These are phyloP conservation scores for Onthophagus taurus DNA, from an alignment of 1,140 invertebrate species.

Conservation along the genomic window DNA sequence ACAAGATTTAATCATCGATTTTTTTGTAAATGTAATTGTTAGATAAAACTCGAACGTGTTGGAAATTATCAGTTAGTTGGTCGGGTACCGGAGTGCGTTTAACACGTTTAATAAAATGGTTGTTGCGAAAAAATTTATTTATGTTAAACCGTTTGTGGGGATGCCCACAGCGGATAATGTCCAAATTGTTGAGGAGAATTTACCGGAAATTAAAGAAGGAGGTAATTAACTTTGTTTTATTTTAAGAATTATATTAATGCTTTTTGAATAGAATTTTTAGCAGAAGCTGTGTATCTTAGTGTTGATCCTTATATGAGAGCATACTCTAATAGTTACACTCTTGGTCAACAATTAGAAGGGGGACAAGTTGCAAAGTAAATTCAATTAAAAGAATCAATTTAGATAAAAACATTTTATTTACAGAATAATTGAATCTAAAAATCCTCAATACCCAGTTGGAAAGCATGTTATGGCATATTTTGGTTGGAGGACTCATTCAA, in stretches of 20 bases:
- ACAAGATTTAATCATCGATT: no score
- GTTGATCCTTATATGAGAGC: slow-evolving; percentile 60
- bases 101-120: background rate
- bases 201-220: slow-evolving; percentile 50
- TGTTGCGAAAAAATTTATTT: slow-evolving; percentile 45
- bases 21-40: no score
- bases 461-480: slow-evolving; percentile 40
- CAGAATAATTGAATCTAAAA: slow-evolving; percentile 38
- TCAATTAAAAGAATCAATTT: background rate
- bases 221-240: slow-evolving; percentile 37
- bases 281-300: slow-evolving; percentile 52
- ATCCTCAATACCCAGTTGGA: slow-evolving; percentile 39
- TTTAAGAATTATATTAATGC: slow-evolving; percentile 2
- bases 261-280: slow-evolving; percentile 46
- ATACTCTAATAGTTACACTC: slow-evolving; percentile 39
- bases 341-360: slow-evolving; percentile 50
- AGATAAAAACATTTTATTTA: slow-evolving; percentile 44
- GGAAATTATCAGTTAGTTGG: no score
- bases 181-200: slow-evolving; percentile 49
- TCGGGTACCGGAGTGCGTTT: background rate
- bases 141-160: slow-evolving; percentile 50
- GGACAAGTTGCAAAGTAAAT: slow-evolving; percentile 49
- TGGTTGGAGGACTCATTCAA: slow-evolving; percentile 47
- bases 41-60: no score
- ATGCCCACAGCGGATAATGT: slow-evolving; percentile 52